Percentiles rank a stretch among this genome's conserved stretches.
phyloP scores from a whole-genome alignment of 2,888 invertebrate species.

The Onthophagus sagittarius region DNA sequence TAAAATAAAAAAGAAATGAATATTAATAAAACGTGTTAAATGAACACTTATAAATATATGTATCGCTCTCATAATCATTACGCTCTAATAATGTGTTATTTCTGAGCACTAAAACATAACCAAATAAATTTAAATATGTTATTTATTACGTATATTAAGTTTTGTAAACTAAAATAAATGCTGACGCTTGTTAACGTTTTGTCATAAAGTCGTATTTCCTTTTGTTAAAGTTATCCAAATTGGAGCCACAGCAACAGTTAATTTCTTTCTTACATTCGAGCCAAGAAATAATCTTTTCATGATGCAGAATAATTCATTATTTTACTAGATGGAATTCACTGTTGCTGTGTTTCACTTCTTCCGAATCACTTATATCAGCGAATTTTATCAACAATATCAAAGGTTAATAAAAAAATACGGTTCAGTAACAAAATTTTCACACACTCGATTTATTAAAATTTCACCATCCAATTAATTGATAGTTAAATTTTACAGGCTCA shows the following conservation, averaged over 20 bases:
- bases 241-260: no score
- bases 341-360: no score
- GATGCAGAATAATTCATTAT: no score
- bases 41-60: neutral
- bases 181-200: neutral
- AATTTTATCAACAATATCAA: neutral
- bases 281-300: no score
- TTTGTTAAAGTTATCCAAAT: no score
- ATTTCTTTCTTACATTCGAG: no score
- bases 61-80: neutral
- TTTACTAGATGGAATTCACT: no score
- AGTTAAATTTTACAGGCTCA: neutral
- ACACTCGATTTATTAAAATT: neutral
- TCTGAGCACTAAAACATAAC: neutral
- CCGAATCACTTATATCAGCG: neutral
- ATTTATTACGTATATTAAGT: neutral
- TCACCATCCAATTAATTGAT: neutral
- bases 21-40: conserved; percentile 1
- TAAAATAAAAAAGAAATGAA: neutral
- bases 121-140: neutral
- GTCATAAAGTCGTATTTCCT: neutral
- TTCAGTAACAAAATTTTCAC: neutral
- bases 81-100: neutral
- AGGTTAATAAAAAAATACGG: neutral
- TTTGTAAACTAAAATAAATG: neutral